Evolutionary conservation across 1,140 invertebrate genomes (phyloP), one percentile per base, ranked within the genome.

Genomic region (Cydia strobilella): DNA sequence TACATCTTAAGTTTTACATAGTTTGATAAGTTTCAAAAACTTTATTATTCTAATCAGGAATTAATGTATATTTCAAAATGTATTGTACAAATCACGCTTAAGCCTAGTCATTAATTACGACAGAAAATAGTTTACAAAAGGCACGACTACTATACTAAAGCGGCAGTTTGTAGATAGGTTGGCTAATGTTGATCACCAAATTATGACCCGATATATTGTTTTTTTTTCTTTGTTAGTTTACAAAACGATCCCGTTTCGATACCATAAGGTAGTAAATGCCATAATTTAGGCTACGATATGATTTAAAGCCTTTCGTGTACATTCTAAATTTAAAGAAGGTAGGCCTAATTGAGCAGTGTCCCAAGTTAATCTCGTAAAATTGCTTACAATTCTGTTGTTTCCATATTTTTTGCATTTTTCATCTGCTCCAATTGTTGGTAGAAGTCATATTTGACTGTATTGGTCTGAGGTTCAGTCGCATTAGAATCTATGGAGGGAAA

Each of bases 371-470:
- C 48, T 18, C 3, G 20, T 59, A 59, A 59, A 23, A n/a, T 20
- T 59, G 9, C 18, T 86, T 93, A 96, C 83, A 97, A 92, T 93
- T 98, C 97, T 10, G 97, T 98, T 62, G 97, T 98, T 93, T 98
- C 97, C 82, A 98, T 94, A 92, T 97, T 97, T 86, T 96, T 96
- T 12, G 96, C 94, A 83, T 94, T 94, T 74, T 94, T 94, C 86
- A 94, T 91, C 82, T 94, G 94, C 80, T 94, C 94, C 80, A 94
- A 93, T 90, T 94, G 94, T 78, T 93, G 95, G 83, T 94, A 95
- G 82, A 94, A 94, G 79, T 94, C 95, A 90, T 94, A 96, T 76
- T 94, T 95, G 93, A 90, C 94, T 94, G 90, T 88, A 87, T 91
- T 94, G 90, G 87, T 94, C 93, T 90, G 88, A 51, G 82, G 75